Evolutionary conservation across 2,888 invertebrate species (phyloP).

Genomic region (Diarsia dahlii): DNA sequence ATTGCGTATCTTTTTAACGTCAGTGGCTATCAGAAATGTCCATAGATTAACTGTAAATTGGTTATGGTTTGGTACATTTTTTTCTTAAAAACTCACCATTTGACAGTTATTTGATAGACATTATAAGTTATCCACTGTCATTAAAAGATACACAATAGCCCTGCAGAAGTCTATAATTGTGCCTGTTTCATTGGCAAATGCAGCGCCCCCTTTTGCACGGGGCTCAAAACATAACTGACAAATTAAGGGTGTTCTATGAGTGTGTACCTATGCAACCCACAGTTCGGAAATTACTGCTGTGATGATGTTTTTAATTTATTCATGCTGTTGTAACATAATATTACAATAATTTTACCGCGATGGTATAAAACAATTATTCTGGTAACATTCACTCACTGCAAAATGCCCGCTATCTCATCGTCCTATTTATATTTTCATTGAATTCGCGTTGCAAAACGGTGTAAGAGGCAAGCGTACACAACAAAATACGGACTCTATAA

Average conservation of each 20-base stretch:
- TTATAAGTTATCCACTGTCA: too few species aligned
- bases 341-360: background rate
- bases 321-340: background rate
- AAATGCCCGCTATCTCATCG: background rate
- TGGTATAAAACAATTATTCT: slow-evolving; percentile 23
- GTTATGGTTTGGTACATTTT: too few species aligned
- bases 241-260: background rate
- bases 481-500: slow-evolving; percentile 32
- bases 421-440: slow-evolving; percentile 28
- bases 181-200: background rate
- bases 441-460: slow-evolving; percentile 7
- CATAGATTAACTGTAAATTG: too few species aligned
- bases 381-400: slow-evolving; percentile 44
- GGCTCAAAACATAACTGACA: background rate
- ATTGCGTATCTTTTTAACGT: too few species aligned
- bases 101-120: too few species aligned
- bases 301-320: background rate
- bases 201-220: background rate
- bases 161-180: background rate
- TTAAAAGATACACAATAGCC: too few species aligned
- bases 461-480: slow-evolving; percentile 8
- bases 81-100: too few species aligned
- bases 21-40: too few species aligned
- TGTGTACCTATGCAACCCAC: background rate
- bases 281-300: background rate